Conservation (phyloP, 2,797 vertebrate species). For the Semotilus atromaculatus region DNA sequence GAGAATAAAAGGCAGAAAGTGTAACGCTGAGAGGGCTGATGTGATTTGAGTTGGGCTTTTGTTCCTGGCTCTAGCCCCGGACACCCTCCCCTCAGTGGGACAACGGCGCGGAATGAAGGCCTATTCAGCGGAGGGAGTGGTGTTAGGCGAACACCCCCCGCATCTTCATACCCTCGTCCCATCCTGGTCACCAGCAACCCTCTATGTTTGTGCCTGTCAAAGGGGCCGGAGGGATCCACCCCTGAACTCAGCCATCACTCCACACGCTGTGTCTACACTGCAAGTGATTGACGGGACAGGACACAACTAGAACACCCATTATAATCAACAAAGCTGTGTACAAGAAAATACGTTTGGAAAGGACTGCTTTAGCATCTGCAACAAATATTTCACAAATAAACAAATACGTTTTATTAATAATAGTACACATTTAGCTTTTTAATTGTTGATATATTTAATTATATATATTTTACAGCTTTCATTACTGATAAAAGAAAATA, state of each 20-base stretch:
- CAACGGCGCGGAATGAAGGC: slow-evolving; percentile 70
- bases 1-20: slow-evolving; percentile 70
- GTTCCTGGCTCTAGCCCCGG: slow-evolving; percentile 68
- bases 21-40: slow-evolving; percentile 71
- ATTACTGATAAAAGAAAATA: no score
- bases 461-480: no score
- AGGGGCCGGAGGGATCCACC: slow-evolving; percentile 70
- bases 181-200: slow-evolving; percentile 45
- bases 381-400: background rate
- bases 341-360: background rate
- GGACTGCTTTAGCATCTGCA: background rate
- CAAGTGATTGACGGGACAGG: slow-evolving; percentile 33
- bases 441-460: no score
- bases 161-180: slow-evolving; percentile 54
- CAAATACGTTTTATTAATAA: background rate
- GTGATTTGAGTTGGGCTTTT: slow-evolving; percentile 70
- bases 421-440: background rate
- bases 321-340: background rate
- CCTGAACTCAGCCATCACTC: slow-evolving; percentile 56
- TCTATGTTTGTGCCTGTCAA: slow-evolving; percentile 79
- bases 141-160: slow-evolving; percentile 65
- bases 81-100: slow-evolving; percentile 73
- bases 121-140: slow-evolving; percentile 71
- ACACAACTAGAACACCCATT: slow-evolving; percentile 11
- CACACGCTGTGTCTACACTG: slow-evolving; percentile 49